These are phyloP conservation scores for Psilopsiagon aurifrons DNA, from an alignment of 2,113 vertebrate genomes.

Conservation along the genomic window DNA sequence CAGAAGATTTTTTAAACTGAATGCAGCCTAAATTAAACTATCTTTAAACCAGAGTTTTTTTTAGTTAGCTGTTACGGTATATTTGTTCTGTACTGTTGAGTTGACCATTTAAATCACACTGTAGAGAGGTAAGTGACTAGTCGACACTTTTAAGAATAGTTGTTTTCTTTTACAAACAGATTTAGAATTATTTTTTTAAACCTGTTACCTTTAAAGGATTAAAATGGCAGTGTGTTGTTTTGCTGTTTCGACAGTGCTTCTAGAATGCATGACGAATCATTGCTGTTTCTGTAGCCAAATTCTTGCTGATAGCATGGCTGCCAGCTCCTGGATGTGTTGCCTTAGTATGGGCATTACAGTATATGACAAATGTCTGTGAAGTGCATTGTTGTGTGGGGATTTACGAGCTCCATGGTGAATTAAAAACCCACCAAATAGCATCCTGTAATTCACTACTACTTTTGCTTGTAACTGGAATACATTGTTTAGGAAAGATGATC, in stretches of 20 bases:
- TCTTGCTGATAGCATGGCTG: conserved; percentile 73
- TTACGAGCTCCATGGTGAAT: background rate
- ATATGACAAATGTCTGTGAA: conserved; percentile 50
- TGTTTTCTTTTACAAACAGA: background rate
- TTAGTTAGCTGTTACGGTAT: background rate
- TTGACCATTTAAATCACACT: background rate
- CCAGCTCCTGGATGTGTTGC: conserved; percentile 70
- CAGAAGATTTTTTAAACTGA: background rate
- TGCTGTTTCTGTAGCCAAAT: conserved; percentile 72
- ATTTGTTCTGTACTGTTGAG: background rate
- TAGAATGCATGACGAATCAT: conserved; percentile 77
- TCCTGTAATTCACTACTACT: background rate
- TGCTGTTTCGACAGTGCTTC: conserved; percentile 60
- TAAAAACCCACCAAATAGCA: background rate
- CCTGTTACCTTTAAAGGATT: conserved; percentile 54
- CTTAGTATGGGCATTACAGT: conserved; percentile 76
- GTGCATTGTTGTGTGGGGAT: background rate
- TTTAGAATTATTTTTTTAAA: background rate
- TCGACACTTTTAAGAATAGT: background rate
- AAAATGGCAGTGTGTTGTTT: conserved; percentile 69
- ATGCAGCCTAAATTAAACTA: background rate
- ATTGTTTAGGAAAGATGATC: background rate
- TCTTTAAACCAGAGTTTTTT: background rate
- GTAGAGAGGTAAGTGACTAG: conserved; percentile 31
- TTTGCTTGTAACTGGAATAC: background rate